phyloP scores from a whole-genome alignment of 2,888 invertebrate genomes.

The Margaritifera margaritifera region DNA sequence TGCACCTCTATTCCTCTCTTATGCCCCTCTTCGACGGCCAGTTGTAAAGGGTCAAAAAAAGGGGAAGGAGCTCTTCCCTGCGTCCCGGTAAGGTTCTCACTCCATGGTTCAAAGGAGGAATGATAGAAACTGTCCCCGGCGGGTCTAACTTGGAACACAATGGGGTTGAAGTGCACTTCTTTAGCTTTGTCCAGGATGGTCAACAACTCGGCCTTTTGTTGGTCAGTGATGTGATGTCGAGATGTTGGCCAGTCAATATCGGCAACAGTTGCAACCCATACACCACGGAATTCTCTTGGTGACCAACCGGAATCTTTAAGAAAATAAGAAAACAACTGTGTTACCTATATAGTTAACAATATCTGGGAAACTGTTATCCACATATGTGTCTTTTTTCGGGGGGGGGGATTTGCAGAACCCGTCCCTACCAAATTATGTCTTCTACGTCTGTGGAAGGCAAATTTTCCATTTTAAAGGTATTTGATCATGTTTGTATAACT shows the following conservation, averaged over 20 bases:
- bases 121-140: slow-evolving; percentile 66
- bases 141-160: slow-evolving; percentile 57
- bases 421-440: too few species aligned
- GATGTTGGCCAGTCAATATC: slow-evolving; percentile 69
- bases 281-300: slow-evolving; percentile 58
- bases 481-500: too few species aligned
- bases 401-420: too few species aligned
- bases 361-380: too few species aligned
- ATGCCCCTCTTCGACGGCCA: slow-evolving; percentile 56
- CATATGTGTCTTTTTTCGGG: too few species aligned
- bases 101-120: slow-evolving; percentile 66
- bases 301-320: slow-evolving; percentile 33
- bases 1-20: slow-evolving; percentile 62
- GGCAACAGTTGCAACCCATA: slow-evolving; percentile 66
- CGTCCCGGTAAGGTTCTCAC: slow-evolving; percentile 58
- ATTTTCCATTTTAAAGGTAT: too few species aligned
- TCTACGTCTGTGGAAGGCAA: too few species aligned
- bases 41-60: slow-evolving; percentile 62
- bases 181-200: slow-evolving; percentile 48
- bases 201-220: slow-evolving; percentile 49
- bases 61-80: slow-evolving; percentile 63
- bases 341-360: too few species aligned
- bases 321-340: too few species aligned
- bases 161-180: slow-evolving; percentile 57
- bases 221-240: slow-evolving; percentile 30